Conservation (phyloP, 2,113 vertebrate species). For the Zosterops borbonicus region DNA sequence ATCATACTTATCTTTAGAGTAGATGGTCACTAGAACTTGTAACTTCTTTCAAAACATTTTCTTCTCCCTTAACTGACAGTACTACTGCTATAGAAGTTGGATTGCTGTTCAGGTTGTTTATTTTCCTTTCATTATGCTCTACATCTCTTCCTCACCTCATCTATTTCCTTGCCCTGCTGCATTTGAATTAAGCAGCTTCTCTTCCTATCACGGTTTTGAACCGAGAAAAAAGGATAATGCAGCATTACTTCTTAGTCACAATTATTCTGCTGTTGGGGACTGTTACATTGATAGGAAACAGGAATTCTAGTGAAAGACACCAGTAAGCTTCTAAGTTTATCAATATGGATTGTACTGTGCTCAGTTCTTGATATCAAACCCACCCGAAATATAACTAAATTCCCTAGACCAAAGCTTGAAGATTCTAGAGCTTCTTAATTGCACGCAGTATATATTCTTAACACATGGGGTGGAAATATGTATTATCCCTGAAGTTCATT, state of each 20-base stretch:
- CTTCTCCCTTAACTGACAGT: not conserved
- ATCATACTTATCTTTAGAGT: not conserved
- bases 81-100: not conserved
- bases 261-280: not conserved
- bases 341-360: not conserved
- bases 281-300: not conserved
- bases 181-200: not conserved
- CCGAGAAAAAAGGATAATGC: not conserved
- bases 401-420: not conserved
- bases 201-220: not conserved
- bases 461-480: accelerated
- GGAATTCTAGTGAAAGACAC: not conserved
- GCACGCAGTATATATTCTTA: not conserved
- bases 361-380: not conserved
- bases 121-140: not conserved
- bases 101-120: not conserved
- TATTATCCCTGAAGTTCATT: not conserved
- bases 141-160: not conserved
- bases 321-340: not conserved
- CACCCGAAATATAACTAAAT: not conserved
- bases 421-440: not conserved
- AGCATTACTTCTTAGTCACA: not conserved
- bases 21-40: not conserved
- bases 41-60: not conserved
- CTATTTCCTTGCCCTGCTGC: not conserved